A percentile compares a stretch with the other conserved stretches of the same genome.
phyloP scores from a whole-genome alignment of 2,113 vertebrate genomes.

The Actenoides hombroni region DNA sequence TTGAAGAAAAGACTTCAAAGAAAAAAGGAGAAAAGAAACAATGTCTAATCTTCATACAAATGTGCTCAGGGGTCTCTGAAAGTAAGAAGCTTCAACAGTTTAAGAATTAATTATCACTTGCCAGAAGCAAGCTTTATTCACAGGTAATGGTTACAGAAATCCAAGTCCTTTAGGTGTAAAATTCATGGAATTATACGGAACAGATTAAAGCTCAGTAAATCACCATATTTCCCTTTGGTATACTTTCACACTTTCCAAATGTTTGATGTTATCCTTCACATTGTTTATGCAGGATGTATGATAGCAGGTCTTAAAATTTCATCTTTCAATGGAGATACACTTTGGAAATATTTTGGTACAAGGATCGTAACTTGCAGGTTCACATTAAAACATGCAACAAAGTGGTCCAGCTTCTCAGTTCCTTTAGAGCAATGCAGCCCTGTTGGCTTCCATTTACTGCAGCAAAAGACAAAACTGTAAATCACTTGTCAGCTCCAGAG shows the following conservation, averaged over 20 bases:
- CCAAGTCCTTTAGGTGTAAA: conserved; percentile 66
- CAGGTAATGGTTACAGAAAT: conserved; percentile 64
- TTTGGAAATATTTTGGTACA: neutral
- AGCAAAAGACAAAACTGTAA: neutral
- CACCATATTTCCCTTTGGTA: conserved; percentile 31
- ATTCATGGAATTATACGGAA: conserved; percentile 63
- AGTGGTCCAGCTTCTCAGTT: neutral
- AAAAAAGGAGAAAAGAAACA: conserved; percentile 68
- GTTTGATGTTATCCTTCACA: conserved; percentile 47
- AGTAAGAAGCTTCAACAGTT: conserved; percentile 69
- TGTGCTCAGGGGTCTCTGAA: conserved; percentile 64
- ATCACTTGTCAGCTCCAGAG: neutral
- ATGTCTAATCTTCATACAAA: conserved; percentile 79
- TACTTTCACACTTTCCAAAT: conserved; percentile 17
- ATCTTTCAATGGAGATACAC: neutral
- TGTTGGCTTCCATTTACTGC: neutral
- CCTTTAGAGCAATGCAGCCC: neutral
- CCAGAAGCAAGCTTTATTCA: conserved; percentile 72
- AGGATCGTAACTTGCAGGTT: neutral
- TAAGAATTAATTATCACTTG: conserved; percentile 82
- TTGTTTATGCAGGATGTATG: neutral
- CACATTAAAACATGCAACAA: neutral
- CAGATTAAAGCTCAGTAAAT: conserved; percentile 65
- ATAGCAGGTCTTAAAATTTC: conserved; percentile 1
- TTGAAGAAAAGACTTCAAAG: conserved; percentile 77